phyloP scores from a whole-genome alignment of 2,113 vertebrate species.

The Myrmecobius fasciatus region DNA sequence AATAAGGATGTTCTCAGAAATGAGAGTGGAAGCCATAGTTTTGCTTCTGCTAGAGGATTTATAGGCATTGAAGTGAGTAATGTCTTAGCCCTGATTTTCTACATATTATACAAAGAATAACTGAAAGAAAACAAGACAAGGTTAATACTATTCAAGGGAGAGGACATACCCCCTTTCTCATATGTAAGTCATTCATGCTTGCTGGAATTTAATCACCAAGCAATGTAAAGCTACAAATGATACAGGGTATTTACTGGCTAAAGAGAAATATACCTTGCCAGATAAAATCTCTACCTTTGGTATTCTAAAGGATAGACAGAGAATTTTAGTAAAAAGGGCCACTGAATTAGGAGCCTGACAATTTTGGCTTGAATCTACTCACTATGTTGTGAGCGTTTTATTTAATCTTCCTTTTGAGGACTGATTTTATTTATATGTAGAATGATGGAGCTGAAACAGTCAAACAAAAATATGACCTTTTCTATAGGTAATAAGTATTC shows the following conservation, averaged over 20 bases:
- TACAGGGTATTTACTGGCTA: background rate
- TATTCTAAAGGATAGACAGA: background rate
- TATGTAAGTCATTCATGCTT: background rate
- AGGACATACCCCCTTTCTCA: background rate
- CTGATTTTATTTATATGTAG: background rate
- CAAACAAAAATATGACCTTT: no score
- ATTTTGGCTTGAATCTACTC: background rate
- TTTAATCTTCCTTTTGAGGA: background rate
- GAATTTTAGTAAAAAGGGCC: background rate
- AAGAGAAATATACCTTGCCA: background rate
- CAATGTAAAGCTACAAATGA: background rate
- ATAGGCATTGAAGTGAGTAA: no score
- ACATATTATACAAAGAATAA: background rate
- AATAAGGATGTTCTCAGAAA: background rate
- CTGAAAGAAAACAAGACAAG: background rate
- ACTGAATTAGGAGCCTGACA: background rate
- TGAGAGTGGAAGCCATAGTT: background rate
- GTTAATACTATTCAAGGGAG: background rate
- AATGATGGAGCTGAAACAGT: background rate
- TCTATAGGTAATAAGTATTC: fast-evolving
- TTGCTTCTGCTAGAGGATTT: background rate
- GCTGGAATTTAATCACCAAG: background rate
- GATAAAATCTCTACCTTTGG: background rate
- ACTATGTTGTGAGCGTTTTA: background rate
- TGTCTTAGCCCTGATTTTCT: background rate